Evolutionary conservation across 2,113 vertebrate genomes (phyloP), one percentile per base, ranked within the genome.

Genomic region (Toxotes jaculatrix): DNA sequence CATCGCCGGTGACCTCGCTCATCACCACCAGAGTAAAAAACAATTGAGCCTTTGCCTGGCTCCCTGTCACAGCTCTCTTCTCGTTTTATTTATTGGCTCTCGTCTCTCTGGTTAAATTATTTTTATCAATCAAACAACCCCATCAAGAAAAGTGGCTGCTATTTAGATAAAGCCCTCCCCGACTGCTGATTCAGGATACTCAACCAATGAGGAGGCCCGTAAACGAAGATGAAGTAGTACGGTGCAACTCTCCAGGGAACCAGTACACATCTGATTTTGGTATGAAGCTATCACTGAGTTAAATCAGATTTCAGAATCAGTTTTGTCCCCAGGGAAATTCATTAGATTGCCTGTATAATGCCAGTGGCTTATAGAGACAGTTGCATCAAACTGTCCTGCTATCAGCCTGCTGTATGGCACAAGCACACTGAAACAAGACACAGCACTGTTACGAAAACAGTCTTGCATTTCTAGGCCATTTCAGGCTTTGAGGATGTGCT

Each of bases 11-110:
- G 91, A 91, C 93, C 93, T 92, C 86, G 55, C 89, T 92, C 92
- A 93, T 93, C 92, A 92, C 82, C 84, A 57, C 55, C 82, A 86
- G 87, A 94, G 93, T 93, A 94, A 88, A 93, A 93, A 94, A 93
- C 93, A 88, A 91, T 80, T 53, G 77, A 34, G 53, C 67, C 84
- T 74, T 56, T 12, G 77, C 73, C 31, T 65, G 43, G 34, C 60
- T 73, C 42, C 73, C 77, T 42, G 45, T 66, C 31, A 53, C 62
- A 45, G 73, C 76, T 59, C 31, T 74, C 84, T 38, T 19, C 62
- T 71, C 73, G 51, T 74, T 81, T 77, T 87, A 77, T 83, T 78
- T 80, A 76, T 86, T 72, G 42, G 36, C 78, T 70, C 70, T 74
- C 61, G n/a, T 77, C 76, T 80, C 74, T 13, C 57, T 31, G 71